Evolutionary conservation across 2,113 vertebrate species (phyloP), one percentile per base, ranked within the genome.

Genomic region (Gobiocypris rarus): DNA sequence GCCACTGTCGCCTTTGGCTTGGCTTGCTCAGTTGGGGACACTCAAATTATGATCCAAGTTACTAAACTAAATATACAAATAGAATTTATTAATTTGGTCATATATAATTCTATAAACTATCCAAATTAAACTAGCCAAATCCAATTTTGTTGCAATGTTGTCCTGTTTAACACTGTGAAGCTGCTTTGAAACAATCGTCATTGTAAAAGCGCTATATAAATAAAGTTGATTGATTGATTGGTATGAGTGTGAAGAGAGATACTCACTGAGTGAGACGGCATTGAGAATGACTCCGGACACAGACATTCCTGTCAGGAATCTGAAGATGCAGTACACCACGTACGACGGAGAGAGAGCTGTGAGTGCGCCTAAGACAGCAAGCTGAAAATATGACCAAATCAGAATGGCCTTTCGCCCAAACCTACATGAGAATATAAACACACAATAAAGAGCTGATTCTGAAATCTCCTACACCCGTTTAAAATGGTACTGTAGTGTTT

Each of bases 201-300:
- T n/a, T n/a, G n/a, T n/a, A n/a, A n/a, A n/a, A n/a, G n/a, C n/a
- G n/a, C n/a, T n/a, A n/a, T n/a, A n/a, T n/a, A n/a, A n/a, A n/a
- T n/a, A n/a, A n/a, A n/a, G n/a, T n/a, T n/a, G n/a, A n/a, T n/a
- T n/a, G n/a, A n/a, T n/a, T n/a, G n/a, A n/a, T n/a, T 69, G 14
- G 7, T n/a, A 69, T 69, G 65, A 41, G 9, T 4, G 34, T 31
- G 50, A 61, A 61, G 22, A 65, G 22, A 34, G 31, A 11, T 34
- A 89, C 90, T 88, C 94, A 97, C 96, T 95, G 87, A 97, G 93
- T 0, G 96, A 97, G 65, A 95, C 89, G 1, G 93, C 92, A 41
- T 96, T 97, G 67, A 98, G 92, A 87, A 96, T 94, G 74, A 97
- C 73, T 43, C 97, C 96, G 0, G 96, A 97, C 84, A 96, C 94